phyloP scores from a whole-genome alignment of 2,113 vertebrate species.

The Athene cunicularia region DNA sequence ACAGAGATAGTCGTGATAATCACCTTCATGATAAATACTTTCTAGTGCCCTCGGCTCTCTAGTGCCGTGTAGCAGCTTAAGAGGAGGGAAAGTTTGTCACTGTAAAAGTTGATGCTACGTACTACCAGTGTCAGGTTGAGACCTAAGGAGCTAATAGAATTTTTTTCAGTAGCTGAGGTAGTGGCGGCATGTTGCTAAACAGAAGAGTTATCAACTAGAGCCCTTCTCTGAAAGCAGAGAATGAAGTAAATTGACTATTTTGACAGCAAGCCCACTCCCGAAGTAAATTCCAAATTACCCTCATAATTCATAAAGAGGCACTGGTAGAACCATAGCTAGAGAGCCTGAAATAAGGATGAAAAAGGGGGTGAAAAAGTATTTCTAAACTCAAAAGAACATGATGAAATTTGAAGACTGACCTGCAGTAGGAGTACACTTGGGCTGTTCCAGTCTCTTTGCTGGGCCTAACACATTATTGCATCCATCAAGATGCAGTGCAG shows the following conservation, averaged over 20 bases:
- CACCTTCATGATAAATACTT: background rate
- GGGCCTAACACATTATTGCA: background rate
- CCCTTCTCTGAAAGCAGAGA: background rate
- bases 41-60: background rate
- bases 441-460: background rate
- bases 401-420: background rate
- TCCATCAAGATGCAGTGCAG: background rate
- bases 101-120: background rate
- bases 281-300: background rate
- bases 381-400: background rate
- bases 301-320: background rate
- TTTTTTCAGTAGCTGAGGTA: background rate
- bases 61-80: background rate
- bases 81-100: background rate
- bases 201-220: background rate
- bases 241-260: background rate
- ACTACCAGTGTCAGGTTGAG: background rate
- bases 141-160: background rate
- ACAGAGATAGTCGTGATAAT: background rate
- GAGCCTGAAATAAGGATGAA: background rate
- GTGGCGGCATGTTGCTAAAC: background rate
- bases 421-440: background rate
- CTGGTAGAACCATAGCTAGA: background rate
- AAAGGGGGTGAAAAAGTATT: rapidly evolving
- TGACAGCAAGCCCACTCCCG: background rate